phyloP scores from a whole-genome alignment of 1,140 invertebrate genomes.

The Solen grandis region DNA sequence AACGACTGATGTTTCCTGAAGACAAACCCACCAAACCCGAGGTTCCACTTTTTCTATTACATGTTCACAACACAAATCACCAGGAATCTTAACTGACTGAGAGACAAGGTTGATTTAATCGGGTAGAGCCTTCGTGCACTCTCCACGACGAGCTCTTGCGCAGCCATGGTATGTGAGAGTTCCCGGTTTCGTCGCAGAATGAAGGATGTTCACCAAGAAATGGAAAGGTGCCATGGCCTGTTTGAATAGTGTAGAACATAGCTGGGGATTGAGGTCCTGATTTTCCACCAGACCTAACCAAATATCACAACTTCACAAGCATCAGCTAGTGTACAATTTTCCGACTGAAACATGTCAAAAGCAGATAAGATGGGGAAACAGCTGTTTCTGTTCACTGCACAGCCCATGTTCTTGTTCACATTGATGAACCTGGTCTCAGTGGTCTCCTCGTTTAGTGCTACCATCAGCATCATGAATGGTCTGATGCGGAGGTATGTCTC shows the following conservation, averaged over 20 bases:
- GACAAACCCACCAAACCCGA: background rate
- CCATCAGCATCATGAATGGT: background rate
- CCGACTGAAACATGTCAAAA: background rate
- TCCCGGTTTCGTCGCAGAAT: background rate
- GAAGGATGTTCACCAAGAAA: background rate
- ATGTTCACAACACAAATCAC: background rate
- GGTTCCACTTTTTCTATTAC: background rate
- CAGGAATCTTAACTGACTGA: background rate
- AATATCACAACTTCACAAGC: conserved; percentile 14
- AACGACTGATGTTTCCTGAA: too few relatives aligned
- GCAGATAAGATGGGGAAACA: background rate
- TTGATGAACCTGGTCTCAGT: too few relatives aligned
- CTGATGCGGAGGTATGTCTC: conserved; percentile 3
- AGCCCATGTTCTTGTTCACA: background rate
- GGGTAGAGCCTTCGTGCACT: background rate
- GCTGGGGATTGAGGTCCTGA: background rate
- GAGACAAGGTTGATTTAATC: background rate
- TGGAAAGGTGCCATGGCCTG: background rate
- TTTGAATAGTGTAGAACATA: background rate
- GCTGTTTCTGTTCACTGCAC: conserved; percentile 2
- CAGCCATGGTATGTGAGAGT: background rate
- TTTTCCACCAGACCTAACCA: background rate
- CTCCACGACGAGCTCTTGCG: background rate
- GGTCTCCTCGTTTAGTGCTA: too few relatives aligned
- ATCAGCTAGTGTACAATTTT: background rate